Conservation (phyloP, 2,113 vertebrate genomes). For the Odocoileus hemionus region DNA sequence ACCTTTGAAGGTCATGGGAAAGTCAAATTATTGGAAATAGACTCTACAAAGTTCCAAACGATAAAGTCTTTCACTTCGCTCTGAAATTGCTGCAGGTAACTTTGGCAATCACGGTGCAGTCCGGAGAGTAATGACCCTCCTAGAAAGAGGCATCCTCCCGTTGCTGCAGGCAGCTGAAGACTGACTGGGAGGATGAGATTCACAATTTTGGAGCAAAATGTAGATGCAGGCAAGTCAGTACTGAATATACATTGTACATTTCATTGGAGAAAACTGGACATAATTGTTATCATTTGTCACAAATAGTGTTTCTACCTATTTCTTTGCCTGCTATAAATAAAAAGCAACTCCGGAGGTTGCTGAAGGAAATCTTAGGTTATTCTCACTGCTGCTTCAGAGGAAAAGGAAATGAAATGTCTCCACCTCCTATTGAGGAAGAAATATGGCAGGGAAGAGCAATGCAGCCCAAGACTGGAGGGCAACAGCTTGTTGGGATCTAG, state of each 20-base stretch:
- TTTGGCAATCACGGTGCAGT: not conserved
- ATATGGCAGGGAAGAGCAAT: not conserved
- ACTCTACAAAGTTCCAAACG: not conserved
- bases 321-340: slow-evolving; percentile 46
- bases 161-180: not conserved
- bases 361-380: slow-evolving; percentile 2
- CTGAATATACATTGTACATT: not conserved
- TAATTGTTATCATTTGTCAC: slow-evolving; percentile 54
- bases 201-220: not conserved
- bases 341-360: not conserved
- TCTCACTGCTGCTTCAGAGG: not conserved
- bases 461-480: not conserved
- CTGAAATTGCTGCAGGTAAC: not conserved
- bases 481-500: not conserved
- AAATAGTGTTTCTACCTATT: slow-evolving; percentile 14
- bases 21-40: not conserved
- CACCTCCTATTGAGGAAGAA: not conserved
- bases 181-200: not conserved
- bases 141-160: not conserved
- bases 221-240: not conserved
- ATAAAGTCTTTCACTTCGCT: not conserved
- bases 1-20: not conserved
- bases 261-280: slow-evolving; percentile 11
- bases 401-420: slow-evolving; percentile 47
- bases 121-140: not conserved